Percentiles rank a stretch among this genome's conserved stretches.
Evolutionary conservation across 2,113 vertebrate genomes (phyloP).

Genomic region (Ramphastos sulfuratus): DNA sequence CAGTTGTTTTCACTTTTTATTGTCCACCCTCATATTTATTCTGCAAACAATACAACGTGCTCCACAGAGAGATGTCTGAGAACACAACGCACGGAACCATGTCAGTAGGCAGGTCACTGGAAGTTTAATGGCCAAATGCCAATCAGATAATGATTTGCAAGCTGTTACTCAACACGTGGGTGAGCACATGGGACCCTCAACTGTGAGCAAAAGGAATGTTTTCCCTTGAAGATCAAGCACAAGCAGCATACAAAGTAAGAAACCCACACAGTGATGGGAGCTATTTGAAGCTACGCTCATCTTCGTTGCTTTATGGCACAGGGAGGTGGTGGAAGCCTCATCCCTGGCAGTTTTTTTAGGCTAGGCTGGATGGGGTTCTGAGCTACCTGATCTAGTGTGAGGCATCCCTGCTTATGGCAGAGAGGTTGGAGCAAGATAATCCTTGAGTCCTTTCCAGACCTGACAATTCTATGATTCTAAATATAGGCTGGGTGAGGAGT

Average conservation of each 20-base stretch:
- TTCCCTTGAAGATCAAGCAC: background rate
- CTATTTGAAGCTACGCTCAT: background rate
- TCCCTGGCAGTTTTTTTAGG: too few relatives aligned
- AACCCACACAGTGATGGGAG: background rate
- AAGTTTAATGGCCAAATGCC: conserved; percentile 22
- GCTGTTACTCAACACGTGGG: conserved; percentile 8
- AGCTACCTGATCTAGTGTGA: too few relatives aligned
- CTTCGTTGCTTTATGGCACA: background rate
- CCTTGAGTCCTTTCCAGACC: too few relatives aligned
- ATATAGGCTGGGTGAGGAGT: too few relatives aligned
- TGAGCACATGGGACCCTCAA: background rate
- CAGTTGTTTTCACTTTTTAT: background rate
- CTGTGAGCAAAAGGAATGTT: background rate
- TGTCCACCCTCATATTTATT: conserved; percentile 37
- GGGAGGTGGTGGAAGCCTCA: too few relatives aligned
- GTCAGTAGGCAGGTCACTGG: conserved; percentile 22
- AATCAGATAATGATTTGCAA: conserved; percentile 48
- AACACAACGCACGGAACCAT: background rate
- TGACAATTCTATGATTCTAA: too few relatives aligned
- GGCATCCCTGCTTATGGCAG: too few relatives aligned
- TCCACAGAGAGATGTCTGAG: background rate
- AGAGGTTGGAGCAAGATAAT: too few relatives aligned
- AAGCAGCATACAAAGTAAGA: background rate
- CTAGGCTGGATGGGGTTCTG: too few relatives aligned
- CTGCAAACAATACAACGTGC: conserved; percentile 1